Conservation (phyloP, 2,888 invertebrate genomes). For the Elgonia sp. region DNA sequence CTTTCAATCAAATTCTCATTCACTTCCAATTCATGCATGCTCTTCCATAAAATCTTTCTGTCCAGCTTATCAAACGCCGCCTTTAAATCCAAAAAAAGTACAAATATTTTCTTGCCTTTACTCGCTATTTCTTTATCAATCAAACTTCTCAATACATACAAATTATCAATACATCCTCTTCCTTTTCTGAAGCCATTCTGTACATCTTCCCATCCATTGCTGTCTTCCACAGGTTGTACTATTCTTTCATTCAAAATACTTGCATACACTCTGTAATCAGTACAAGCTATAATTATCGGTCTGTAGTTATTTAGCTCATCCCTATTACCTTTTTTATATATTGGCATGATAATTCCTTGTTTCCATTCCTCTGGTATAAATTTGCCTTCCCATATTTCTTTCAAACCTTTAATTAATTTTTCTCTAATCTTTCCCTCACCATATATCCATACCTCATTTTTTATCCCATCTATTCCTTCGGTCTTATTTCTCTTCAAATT, state of each 20-base stretch:
- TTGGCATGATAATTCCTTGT: background rate
- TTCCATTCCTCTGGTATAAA: conserved; percentile 9
- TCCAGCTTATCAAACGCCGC: background rate
- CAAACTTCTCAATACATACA: background rate
- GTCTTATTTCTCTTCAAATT: conserved; percentile 8
- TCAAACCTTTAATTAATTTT: background rate
- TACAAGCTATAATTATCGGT: background rate
- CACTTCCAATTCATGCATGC: background rate
- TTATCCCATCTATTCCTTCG: conserved; percentile 11
- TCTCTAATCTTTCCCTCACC: background rate
- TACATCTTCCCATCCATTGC: background rate
- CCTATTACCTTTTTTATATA: conserved; percentile 11
- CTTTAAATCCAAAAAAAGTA: background rate
- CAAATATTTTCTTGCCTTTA: background rate
- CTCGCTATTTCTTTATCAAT: background rate
- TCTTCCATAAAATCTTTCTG: background rate
- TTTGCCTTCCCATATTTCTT: background rate
- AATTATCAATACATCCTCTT: background rate
- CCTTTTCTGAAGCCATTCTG: background rate
- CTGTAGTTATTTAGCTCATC: background rate
- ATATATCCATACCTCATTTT: conserved; percentile 22
- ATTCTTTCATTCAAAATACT: background rate
- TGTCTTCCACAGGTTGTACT: background rate
- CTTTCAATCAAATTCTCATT: background rate
- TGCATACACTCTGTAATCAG: background rate